Base-by-base conservation (phyloP, 2,888 invertebrate species). In the Chirona hameri region DNA sequence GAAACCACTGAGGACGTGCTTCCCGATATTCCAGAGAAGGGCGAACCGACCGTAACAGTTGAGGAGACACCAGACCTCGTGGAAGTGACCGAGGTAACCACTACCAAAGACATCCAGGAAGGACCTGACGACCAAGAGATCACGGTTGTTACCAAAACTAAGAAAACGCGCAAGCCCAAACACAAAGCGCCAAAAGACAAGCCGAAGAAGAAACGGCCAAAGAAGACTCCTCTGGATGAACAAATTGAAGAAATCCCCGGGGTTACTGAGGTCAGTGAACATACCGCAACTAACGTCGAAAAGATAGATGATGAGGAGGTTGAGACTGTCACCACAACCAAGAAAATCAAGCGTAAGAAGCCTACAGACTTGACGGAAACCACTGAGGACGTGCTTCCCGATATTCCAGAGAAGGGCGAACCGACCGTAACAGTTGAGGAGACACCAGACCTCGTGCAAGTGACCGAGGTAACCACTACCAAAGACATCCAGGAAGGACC, bases 101-200 rank as follows among this genome's bases (percentile, higher is more conserved):
- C 82, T 46, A 55, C 83, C 82, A 72, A 84, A 82, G 83, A 83
- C 21, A 21, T 57, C 57, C 18, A 18, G 21, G 57, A 57, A 57
- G 57, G 57, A 14, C 57, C 57, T 57, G 57, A 57, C 18, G 57
- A 57, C 57, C 18, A 57, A 21, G 14, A 15, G 14, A n/a, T 65
- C n/a, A 65, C 65, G 1, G n/a, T n/a, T 24, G n/a, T 14, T 2
- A 72, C 29, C 4, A 31, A 31, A 12, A 72, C 29, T 1, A 72
- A 29, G 31, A 72, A 72, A 15, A 14, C 69, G 15, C 15, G 21
- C 15, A 72, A 21, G 14, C 31, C 69, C 10, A 72, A 72, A 15
- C 29, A 72, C 10, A 31, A 29, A 15, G 29, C 21, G 18, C n/a
- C n/a, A 7, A 7, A n/a, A 7, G 9, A 57, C 14, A 21, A 18